These are phyloP conservation scores for Holothuria scabra DNA, from an alignment of 53 echinoderm and acorn worm species.

Conservation along the genomic window DNA sequence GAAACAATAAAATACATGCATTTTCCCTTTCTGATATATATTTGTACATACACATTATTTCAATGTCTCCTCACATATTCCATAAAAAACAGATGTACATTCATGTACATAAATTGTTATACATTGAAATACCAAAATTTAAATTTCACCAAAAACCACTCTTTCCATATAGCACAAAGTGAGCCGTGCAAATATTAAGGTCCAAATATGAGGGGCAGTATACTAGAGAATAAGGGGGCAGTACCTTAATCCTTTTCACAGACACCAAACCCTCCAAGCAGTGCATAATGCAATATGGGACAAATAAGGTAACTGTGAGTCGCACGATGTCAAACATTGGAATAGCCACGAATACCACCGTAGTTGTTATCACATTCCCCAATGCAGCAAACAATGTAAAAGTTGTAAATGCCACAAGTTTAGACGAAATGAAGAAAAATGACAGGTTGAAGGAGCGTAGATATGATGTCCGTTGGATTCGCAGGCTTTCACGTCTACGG, in stretches of 20 bases:
- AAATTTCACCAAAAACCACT: no score
- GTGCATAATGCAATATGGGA: constrained; percentile 80
- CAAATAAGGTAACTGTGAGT: constrained; percentile 66
- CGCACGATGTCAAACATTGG: constrained; percentile 79
- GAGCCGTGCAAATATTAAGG: no score
- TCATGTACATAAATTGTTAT: no score
- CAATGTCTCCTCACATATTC: no score
- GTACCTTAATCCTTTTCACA: constrained; percentile 76
- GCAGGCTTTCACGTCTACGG: constrained; percentile 75
- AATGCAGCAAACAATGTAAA: constrained; percentile 75
- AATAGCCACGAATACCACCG: constrained; percentile 76
- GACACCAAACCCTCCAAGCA: constrained; percentile 75
- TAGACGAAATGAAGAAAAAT: constrained; percentile 67
- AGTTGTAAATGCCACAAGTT: constrained; percentile 67
- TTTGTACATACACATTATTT: no score
- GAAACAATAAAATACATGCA: no score
- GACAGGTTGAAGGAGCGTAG: constrained; percentile 81
- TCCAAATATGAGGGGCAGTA: background rate
- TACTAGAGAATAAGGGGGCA: background rate
- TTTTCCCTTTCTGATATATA: no score
- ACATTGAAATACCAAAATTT: no score
- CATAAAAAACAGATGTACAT: no score
- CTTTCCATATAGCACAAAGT: no score
- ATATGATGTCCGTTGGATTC: constrained; percentile 60
- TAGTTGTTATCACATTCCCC: constrained; percentile 72